Conservation (phyloP, 2,113 vertebrate species). For the Pelvicachromis taeniatus region DNA sequence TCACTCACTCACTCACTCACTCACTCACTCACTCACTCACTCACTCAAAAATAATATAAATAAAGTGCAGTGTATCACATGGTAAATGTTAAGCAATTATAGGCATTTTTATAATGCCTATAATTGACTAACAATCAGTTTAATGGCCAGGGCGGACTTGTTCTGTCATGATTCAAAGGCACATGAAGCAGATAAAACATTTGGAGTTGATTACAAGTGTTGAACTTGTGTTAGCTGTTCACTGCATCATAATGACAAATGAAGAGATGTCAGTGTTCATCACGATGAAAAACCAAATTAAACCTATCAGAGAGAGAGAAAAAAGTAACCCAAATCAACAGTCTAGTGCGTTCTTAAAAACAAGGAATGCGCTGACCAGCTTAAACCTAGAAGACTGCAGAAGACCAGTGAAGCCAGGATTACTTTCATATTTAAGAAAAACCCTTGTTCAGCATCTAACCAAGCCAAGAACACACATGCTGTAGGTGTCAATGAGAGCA, state of each 20-base stretch:
- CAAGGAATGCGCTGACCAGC: background rate
- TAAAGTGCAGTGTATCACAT: background rate
- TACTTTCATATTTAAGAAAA: background rate
- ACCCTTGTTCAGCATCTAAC: background rate
- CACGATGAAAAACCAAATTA: background rate
- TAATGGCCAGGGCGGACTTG: too few relatives aligned
- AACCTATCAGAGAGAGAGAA: background rate
- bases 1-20: too few relatives aligned
- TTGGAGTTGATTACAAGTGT: background rate
- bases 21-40: too few relatives aligned
- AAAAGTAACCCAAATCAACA: background rate
- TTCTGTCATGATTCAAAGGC: too few relatives aligned
- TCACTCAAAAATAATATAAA: too few relatives aligned
- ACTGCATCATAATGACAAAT: background rate
- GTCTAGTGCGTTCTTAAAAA: background rate
- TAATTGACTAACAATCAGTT: too few relatives aligned
- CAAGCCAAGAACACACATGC: background rate
- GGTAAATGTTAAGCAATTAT: too few relatives aligned
- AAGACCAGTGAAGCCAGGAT: background rate
- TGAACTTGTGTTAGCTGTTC: background rate
- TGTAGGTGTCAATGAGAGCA: background rate
- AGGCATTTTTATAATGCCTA: too few relatives aligned
- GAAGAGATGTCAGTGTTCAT: background rate
- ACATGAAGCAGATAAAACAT: background rate
- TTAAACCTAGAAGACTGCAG: background rate